phyloP scores from a whole-genome alignment of 2,113 vertebrate species.

The Spea bombifrons region DNA sequence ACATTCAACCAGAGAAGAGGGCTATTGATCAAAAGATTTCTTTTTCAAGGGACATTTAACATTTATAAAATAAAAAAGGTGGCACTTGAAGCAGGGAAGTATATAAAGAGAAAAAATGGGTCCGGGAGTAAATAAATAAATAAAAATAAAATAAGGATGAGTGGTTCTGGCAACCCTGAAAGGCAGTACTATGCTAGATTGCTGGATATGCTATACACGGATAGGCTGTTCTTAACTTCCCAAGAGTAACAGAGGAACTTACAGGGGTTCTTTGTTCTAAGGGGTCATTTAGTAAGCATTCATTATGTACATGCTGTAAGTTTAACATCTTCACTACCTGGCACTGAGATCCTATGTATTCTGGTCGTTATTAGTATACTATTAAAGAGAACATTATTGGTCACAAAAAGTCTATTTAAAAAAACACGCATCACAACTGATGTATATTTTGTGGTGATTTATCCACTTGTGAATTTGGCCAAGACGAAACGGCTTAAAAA shows the following conservation, averaged over 20 bases:
- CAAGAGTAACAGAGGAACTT: conserved; percentile 50
- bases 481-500: too few species aligned
- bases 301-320: conserved; percentile 1
- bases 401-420: too few species aligned
- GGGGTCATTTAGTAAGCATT: conserved; percentile 14
- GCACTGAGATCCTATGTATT: not conserved
- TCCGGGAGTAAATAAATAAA: not conserved
- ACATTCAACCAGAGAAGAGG: not conserved
- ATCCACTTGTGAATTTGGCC: too few species aligned
- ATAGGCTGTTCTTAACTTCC: conserved; percentile 52
- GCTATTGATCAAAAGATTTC: conserved; percentile 14
- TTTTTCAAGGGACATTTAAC: conserved; percentile 18
- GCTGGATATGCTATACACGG: conserved; percentile 49
- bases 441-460: too few species aligned
- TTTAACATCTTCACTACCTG: not conserved
- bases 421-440: too few species aligned
- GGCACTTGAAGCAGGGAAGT: conserved; percentile 20
- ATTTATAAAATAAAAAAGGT: conserved; percentile 24
- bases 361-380: too few species aligned
- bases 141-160: conserved; percentile 1
- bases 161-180: conserved; percentile 47
- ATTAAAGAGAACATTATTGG: too few species aligned
- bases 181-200: conserved; percentile 46
- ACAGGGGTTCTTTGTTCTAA: conserved; percentile 42
- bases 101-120: conserved; percentile 41